Evolutionary conservation across 2,888 invertebrate species (phyloP).

Genomic region (Aplocera efformata): DNA sequence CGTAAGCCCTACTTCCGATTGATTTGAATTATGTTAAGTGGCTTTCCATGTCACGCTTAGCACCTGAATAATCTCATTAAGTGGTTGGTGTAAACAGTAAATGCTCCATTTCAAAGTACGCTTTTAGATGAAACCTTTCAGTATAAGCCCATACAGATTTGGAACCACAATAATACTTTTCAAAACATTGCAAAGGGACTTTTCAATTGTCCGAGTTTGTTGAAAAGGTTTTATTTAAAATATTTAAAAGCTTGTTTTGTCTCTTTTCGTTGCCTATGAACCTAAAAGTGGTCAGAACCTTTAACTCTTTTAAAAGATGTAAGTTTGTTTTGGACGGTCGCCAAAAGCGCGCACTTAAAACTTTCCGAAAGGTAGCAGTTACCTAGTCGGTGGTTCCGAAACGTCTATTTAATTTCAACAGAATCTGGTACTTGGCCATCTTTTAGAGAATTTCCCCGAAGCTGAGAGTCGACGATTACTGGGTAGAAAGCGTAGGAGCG

Average conservation of each 20-base stretch:
- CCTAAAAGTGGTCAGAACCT: slow-evolving; percentile 18
- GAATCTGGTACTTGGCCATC: slow-evolving; percentile 28
- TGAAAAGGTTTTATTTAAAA: too few relatives aligned
- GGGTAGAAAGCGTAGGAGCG: slow-evolving; percentile 36
- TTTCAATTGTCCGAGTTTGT: background rate
- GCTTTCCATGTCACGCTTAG: slow-evolving; percentile 15
- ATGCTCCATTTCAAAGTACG: background rate
- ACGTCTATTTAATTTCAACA: slow-evolving; percentile 42
- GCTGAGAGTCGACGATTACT: slow-evolving; percentile 21
- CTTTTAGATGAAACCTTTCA: too few relatives aligned
- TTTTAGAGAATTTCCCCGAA: slow-evolving; percentile 28
- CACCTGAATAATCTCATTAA: slow-evolving; percentile 14
- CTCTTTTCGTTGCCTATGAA: slow-evolving; percentile 12
- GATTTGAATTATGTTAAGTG: slow-evolving; percentile 21
- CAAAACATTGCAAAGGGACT: too few relatives aligned
- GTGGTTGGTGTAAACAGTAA: slow-evolving; percentile 7
- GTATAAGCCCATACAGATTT: too few relatives aligned
- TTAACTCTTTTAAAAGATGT: slow-evolving; percentile 18
- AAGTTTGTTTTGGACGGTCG: slow-evolving; percentile 28
- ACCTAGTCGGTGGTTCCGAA: slow-evolving; percentile 29
- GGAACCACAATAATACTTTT: too few relatives aligned
- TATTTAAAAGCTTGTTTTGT: slow-evolving; percentile 3
- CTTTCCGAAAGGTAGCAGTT: slow-evolving; percentile 24
- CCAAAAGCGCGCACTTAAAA: slow-evolving; percentile 27
- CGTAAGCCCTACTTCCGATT: slow-evolving; percentile 11